A percentile compares a stretch with the other conserved stretches of the same genome.
Evolutionary conservation across 2,113 vertebrate species (phyloP).

Genomic region (Hepsetus odoe): DNA sequence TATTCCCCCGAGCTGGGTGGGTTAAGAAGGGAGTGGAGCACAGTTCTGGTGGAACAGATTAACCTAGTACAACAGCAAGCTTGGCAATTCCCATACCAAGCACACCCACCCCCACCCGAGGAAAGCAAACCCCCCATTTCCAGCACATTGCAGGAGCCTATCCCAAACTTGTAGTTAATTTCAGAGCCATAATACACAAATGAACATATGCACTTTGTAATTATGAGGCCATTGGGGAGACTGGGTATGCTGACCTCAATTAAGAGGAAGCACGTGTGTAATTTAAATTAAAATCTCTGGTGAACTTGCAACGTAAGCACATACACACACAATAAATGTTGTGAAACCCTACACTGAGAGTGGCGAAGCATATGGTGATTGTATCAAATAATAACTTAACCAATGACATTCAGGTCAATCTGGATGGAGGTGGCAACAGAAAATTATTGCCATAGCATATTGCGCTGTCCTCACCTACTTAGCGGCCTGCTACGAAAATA

Average conservation of each 20-base stretch:
- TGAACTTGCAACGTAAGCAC: constrained; percentile 65
- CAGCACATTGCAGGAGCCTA: constrained; percentile 37
- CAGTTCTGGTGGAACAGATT: constrained; percentile 62
- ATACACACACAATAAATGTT: too few species aligned
- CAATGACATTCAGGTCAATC: constrained; percentile 43
- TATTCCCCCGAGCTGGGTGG: constrained; percentile 26
- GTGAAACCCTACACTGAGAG: constrained; percentile 54
- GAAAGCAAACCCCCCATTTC: constrained; percentile 39
- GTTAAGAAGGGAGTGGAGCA: constrained; percentile 50
- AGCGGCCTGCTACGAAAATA: constrained; percentile 36
- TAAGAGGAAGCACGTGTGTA: constrained; percentile 68
- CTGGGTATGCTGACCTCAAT: constrained; percentile 65
- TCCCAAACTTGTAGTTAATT: constrained; percentile 60
- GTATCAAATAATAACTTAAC: constrained; percentile 65
- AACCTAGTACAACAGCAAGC: constrained; percentile 56
- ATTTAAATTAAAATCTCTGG: constrained; percentile 67
- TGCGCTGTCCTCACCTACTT: constrained; percentile 16
- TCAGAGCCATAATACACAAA: constrained; percentile 30
- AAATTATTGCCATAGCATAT: constrained; percentile 13
- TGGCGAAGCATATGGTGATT: constrained; percentile 61
- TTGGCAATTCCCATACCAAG: constrained; percentile 35
- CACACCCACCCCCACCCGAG: constrained; percentile 25
- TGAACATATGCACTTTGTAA: constrained; percentile 64
- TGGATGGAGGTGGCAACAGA: not conserved
- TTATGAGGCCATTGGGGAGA: constrained; percentile 64